Percentiles rank a stretch among this genome's conserved stretches.
phyloP scores from a whole-genome alignment of 2,797 vertebrate genomes.

The Saxicola maurus region DNA sequence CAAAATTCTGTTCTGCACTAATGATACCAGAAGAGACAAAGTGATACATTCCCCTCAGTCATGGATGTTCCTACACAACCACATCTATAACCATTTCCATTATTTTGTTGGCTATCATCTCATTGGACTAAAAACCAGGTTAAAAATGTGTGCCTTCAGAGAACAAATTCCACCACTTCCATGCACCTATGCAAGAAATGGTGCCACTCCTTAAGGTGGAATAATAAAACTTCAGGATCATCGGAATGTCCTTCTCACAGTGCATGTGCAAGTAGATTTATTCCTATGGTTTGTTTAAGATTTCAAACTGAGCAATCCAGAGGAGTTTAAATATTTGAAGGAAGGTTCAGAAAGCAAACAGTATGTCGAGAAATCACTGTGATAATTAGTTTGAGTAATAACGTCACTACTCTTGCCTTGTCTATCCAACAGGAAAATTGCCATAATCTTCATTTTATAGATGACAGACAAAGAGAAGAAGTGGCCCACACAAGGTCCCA shows the following conservation, averaged over 20 bases:
- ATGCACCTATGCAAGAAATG: not conserved
- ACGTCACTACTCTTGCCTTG: not conserved
- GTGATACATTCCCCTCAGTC: not conserved
- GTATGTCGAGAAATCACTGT: not conserved
- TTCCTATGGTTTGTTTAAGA: not conserved
- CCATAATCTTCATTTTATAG: not conserved
- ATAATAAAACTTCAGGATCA: not conserved
- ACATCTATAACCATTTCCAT: not conserved
- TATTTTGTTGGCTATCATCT: not conserved
- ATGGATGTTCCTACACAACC: not conserved
- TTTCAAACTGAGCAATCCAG: not conserved
- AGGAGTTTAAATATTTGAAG: slow-evolving; percentile 27
- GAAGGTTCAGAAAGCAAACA: slow-evolving; percentile 19
- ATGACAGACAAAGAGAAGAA: not conserved
- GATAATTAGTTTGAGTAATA: slow-evolving; percentile 20
- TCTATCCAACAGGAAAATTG: not conserved
- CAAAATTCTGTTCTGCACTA: not conserved
- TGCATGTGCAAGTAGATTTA: not conserved
- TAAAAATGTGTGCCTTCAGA: not conserved
- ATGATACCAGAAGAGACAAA: not conserved
- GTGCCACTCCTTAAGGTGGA: not conserved
- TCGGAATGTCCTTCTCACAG: not conserved
- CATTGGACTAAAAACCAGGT: not conserved
- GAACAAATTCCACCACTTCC: not conserved
- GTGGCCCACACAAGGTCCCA: not conserved